Percentiles rank a stretch among this genome's conserved stretches.
phyloP scores from a whole-genome alignment of 2,888 invertebrate genomes.

The Bombylius major region DNA sequence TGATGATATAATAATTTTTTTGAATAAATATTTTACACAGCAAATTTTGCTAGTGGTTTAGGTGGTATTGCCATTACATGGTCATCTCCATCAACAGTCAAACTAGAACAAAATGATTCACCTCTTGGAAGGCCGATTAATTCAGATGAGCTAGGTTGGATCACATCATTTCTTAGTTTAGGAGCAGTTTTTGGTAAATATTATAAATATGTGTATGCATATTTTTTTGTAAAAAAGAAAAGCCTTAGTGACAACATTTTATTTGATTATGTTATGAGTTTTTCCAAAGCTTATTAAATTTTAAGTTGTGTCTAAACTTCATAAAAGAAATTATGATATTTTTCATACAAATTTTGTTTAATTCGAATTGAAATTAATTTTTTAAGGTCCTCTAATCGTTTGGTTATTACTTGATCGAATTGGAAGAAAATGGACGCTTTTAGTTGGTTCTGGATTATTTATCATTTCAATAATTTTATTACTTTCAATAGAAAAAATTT shows the following conservation, averaged over 20 bases:
- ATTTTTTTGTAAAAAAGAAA: not conserved
- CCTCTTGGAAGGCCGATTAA: conserved; percentile 14
- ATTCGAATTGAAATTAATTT: no score
- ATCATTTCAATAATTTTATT: conserved; percentile 52
- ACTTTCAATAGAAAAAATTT: conserved; percentile 33
- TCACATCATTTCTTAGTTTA: conserved; percentile 49
- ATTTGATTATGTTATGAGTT: no score
- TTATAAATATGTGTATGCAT: not conserved
- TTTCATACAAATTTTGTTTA: no score
- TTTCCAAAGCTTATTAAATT: no score
- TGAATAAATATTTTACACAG: not conserved
- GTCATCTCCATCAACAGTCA: not conserved
- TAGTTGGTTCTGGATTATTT: conserved; percentile 42
- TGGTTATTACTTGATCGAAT: conserved; percentile 45
- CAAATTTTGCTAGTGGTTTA: not conserved
- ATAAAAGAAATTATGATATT: no score
- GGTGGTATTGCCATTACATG: not conserved
- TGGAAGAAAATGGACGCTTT: conserved; percentile 49
- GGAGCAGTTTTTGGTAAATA: conserved; percentile 48
- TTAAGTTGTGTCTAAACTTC: no score
- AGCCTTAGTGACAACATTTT: no score
- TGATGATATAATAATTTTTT: not conserved
- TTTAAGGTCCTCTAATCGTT: conserved; percentile 45
- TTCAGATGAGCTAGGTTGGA: conserved; percentile 47
- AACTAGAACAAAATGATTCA: not conserved